Base-by-base conservation (phyloP, 2,888 invertebrate genomes). In the Pseudococcus viburni region DNA sequence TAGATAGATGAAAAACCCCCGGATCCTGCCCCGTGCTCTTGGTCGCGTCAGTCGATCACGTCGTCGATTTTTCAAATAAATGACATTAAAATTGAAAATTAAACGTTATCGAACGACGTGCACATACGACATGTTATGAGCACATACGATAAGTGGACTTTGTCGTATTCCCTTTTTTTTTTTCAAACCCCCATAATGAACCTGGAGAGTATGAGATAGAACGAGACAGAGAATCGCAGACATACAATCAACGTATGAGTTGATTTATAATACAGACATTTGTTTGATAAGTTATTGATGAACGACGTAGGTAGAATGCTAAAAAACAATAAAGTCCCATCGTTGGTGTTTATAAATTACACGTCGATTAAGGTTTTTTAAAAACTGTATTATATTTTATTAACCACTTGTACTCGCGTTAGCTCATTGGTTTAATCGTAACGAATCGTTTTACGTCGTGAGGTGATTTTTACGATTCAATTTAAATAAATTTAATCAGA, bases 31-130 rank as follows among this genome's bases (percentile, higher is more conserved):
- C 17, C 1, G 19, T 7, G 59, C 5, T 33, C 5, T 42, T 42
- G 42, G 42, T 42, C 42, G 59, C n/a, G n/a, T 59, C 15, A 73
- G 33, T 73, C 73, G 73, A 73, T 73, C 73, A 73, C 73, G 73
- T 73, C 73, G 73, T 33, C 73, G 73, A 73, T 73, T 73, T 73
- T 73, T 73, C 73, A 73, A 73, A 73, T 73, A 73, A 73, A 73
- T 73, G 73, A 73, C 73, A 73, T 73, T 73, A 73, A 73, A 73
- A 73, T 73, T 73, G 73, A 73, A 73, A 73, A 73, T 73, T 73
- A 73, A 73, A 73, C 73, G 73, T 73, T 73, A 73, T 73, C 73
- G 73, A 73, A 73, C 39, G 73, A 73, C 73, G 17, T 64, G 17
- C 33, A 33, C 33, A 33, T 73, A 73, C 73, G 73, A 33, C 33